Evolutionary conservation across 2,113 vertebrate species (phyloP), one percentile per base, ranked within the genome.

Genomic region (Deroptyus accipitrinus): DNA sequence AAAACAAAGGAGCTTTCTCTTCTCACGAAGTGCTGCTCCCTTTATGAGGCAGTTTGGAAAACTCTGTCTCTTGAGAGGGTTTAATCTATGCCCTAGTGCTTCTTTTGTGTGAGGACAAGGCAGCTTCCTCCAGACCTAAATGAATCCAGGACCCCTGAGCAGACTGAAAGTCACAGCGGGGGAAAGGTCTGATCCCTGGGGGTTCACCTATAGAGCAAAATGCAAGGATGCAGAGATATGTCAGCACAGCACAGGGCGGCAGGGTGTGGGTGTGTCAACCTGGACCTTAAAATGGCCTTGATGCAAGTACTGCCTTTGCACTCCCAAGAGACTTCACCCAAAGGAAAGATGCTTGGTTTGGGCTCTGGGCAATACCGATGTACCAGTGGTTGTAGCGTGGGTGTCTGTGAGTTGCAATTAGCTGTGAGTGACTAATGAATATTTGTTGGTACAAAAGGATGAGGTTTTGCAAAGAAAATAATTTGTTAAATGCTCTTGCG

Each of bases 1-100:
- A 75, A 92, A 96, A 94, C 96, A 96, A 96, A 96, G 91, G 83
- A 94, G 84, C 86, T 96, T 95, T 96, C 83, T 96, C 86, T 76
- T 86, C 94, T 76, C 46, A 31, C 74, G 11, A 52, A 1, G 22
- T 23, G 16, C 78, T 89, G 77, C 77, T 94, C 83, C 73, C 81
- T 94, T 97, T 96, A 95, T 5, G 62, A 96, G 62, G 88, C 86
- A 75, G 83, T 57, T 86, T 91, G 91, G 95, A 96, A 94, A 92
- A 88, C 80, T 96, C 77, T 0, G 3, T 66, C 86, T 93, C 81
- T 91, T 13, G 2, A 68, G 89, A 87, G 94, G 66, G 48, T 87
- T 95, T 95, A 68, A 69, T 95, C 81, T 55, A 44, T 87, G 77
- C 78, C 83, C 93, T 48, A 44, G 57, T 82, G 74, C 81, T 95